phyloP scores from a whole-genome alignment of 2,797 vertebrate genomes.

The Bradypodion ventrale region DNA sequence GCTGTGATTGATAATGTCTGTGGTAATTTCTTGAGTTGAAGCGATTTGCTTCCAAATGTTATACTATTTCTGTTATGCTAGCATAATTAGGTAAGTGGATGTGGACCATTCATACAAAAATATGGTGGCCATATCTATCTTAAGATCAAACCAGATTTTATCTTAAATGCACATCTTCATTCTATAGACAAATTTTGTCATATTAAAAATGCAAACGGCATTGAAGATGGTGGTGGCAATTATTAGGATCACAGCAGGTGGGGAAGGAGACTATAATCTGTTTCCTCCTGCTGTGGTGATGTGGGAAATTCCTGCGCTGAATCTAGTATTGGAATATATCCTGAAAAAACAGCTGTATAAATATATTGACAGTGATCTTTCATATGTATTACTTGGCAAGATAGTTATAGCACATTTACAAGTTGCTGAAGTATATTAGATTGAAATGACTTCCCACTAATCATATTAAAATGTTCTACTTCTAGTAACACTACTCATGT shows the following conservation, averaged over 20 bases:
- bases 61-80: too few relatives aligned
- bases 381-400: not conserved
- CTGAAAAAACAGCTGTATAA: not conserved
- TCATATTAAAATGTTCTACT: not conserved
- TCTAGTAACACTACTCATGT: not conserved
- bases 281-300: not conserved
- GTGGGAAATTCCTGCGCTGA: not conserved
- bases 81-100: too few relatives aligned
- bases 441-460: slow-evolving; percentile 1
- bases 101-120: too few relatives aligned
- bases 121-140: too few relatives aligned
- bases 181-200: too few relatives aligned
- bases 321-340: not conserved
- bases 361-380: not conserved
- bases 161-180: too few relatives aligned
- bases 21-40: too few relatives aligned
- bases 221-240: not conserved
- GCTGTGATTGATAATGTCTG: too few relatives aligned
- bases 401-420: not conserved
- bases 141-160: too few relatives aligned
- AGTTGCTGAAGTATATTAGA: not conserved
- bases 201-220: not conserved
- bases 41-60: too few relatives aligned
- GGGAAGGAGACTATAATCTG: not conserved
- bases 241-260: not conserved